phyloP scores from a whole-genome alignment of 2,797 vertebrate species.

The Xiphorhynchus erythropygius region DNA sequence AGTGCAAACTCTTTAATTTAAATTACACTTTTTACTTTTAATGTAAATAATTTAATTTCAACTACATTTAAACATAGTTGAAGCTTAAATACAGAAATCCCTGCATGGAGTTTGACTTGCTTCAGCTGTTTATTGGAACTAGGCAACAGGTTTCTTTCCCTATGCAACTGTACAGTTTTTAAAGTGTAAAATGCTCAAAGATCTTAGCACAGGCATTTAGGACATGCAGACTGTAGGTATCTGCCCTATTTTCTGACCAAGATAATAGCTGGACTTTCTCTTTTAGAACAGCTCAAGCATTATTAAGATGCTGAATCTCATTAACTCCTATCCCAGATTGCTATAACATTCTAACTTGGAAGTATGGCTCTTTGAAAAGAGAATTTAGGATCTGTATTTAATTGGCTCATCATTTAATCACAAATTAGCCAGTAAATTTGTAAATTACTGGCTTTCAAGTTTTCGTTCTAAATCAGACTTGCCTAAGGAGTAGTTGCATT shows the following conservation, averaged over 20 bases:
- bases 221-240: background rate
- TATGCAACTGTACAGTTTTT: background rate
- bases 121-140: background rate
- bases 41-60: too few species aligned
- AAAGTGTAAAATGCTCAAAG: background rate
- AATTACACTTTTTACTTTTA: too few species aligned
- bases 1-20: background rate
- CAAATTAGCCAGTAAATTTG: constrained; percentile 10
- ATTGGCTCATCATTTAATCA: constrained; percentile 26
- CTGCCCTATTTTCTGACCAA: background rate
- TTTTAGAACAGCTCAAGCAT: background rate
- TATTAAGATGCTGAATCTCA: background rate
- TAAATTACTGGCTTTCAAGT: background rate
- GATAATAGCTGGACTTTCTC: background rate
- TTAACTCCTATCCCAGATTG: background rate
- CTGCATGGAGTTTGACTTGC: background rate
- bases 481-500: background rate
- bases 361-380: background rate
- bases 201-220: background rate
- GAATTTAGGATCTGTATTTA: background rate
- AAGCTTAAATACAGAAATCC: background rate
- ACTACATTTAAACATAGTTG: background rate
- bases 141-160: background rate
- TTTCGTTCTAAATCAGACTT: background rate
- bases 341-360: background rate